Evolutionary conservation across 35 echinoderm and acorn worm species (phyloP).

Genomic region (Diadema setosum): DNA sequence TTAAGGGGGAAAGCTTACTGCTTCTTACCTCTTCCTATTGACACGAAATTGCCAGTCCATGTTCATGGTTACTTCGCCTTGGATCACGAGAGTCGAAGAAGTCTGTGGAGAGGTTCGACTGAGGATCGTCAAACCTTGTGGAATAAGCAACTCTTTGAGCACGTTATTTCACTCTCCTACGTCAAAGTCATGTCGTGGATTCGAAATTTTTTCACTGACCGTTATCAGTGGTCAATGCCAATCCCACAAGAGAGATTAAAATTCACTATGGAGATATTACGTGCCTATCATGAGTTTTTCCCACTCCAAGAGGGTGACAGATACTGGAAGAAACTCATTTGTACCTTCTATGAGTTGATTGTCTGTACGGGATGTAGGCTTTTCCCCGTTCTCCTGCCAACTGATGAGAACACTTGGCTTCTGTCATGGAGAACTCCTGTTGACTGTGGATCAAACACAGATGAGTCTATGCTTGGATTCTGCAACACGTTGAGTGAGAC

Average conservation of each 20-base stretch:
- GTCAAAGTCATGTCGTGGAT: neutral
- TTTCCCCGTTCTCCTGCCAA: constrained; percentile 11
- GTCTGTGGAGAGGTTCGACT: neutral
- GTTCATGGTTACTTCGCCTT: constrained; percentile 62
- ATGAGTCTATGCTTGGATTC: neutral
- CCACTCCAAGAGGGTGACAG: neutral
- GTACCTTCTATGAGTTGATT: neutral
- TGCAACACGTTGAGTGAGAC: constrained; percentile 1
- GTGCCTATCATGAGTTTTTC: neutral
- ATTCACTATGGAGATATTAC: neutral
- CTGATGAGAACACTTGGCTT: neutral
- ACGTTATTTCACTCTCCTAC: constrained; percentile 42
- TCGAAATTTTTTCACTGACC: neutral
- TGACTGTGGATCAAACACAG: neutral
- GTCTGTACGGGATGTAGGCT: neutral
- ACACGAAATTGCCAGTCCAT: constrained; percentile 57
- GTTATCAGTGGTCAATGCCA: neutral
- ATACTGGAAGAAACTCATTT: neutral
- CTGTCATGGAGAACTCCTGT: constrained; percentile 21
- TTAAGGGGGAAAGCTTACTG: constrained; percentile 12
- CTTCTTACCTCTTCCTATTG: constrained; percentile 57
- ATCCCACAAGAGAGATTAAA: neutral
- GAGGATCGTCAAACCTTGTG: neutral
- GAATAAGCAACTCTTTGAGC: constrained; percentile 21
- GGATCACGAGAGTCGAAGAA: constrained; percentile 5